Conservation (phyloP, 1,140 invertebrate genomes). For the Eupeodes corollae region DNA sequence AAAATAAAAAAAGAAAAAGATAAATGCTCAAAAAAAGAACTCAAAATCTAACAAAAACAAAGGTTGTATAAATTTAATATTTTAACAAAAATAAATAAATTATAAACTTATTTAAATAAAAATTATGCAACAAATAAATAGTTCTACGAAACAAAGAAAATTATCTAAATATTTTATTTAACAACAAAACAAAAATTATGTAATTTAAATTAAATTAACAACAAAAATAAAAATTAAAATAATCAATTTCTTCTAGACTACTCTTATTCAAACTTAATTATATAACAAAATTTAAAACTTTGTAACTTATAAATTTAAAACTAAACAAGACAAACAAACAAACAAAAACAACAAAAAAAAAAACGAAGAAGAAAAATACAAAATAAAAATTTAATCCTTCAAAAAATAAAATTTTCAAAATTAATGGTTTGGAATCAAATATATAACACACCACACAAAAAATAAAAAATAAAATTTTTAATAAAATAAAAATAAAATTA, state of each 20-base stretch:
- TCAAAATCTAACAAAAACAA: no score
- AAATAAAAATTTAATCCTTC: slow-evolving; percentile 29
- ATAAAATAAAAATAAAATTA: no score
- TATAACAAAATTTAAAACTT: slow-evolving; percentile 10
- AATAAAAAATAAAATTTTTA: no score
- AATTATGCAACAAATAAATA: background rate
- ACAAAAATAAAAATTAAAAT: slow-evolving; percentile 15
- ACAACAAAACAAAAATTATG: slow-evolving; percentile 2
- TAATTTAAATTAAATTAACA: slow-evolving; percentile 9
- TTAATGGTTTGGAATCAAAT: slow-evolving; percentile 36
- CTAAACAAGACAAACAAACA: slow-evolving; percentile 9
- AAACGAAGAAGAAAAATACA: slow-evolving; percentile 17
- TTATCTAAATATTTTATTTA: background rate
- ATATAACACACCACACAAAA: slow-evolving; percentile 20
- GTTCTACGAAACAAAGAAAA: background rate
- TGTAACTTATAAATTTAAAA: slow-evolving; percentile 21
- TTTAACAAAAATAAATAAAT: slow-evolving; percentile 8
- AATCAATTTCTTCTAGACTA: slow-evolving; percentile 1
- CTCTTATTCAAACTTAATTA: slow-evolving; percentile 1
- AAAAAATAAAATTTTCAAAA: slow-evolving; percentile 36
- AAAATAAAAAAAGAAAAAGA: no score
- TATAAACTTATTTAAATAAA: background rate
- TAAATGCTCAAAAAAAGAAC: no score
- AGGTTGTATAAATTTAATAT: background rate
- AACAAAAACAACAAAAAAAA: slow-evolving; percentile 16